A percentile compares a stretch with the other conserved stretches of the same genome.
Evolutionary conservation across 2,113 vertebrate species (phyloP).

Genomic region (Atlantisia rogersi): DNA sequence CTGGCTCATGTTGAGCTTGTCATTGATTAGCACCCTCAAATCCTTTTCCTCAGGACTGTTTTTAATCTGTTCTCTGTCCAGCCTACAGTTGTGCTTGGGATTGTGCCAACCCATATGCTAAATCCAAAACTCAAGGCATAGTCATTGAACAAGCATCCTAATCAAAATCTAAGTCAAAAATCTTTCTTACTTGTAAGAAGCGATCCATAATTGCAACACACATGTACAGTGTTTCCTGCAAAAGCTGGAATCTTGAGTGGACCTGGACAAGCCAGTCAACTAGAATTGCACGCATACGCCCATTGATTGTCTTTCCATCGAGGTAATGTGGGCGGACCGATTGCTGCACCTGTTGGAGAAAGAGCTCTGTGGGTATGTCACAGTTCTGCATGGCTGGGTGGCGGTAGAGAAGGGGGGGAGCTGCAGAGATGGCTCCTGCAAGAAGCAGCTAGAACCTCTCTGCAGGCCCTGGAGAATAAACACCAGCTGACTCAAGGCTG

Average conservation of each 20-base stretch:
- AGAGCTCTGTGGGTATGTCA: neutral
- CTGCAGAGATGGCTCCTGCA: too few relatives aligned
- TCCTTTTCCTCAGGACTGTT: too few relatives aligned
- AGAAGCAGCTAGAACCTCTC: too few relatives aligned
- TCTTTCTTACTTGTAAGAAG: conserved; percentile 84
- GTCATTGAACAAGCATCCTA: neutral
- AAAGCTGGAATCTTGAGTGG: conserved; percentile 89
- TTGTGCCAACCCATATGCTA: neutral
- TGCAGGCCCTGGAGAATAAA: too few relatives aligned
- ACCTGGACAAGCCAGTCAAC: conserved; percentile 97
- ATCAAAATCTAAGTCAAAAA: accelerated
- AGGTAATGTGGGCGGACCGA: conserved; percentile 81
- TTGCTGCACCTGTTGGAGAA: conserved; percentile 80
- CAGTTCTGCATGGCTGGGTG: too few relatives aligned
- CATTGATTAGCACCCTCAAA: too few relatives aligned
- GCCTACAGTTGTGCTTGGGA: too few relatives aligned
- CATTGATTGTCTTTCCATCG: conserved; percentile 82
- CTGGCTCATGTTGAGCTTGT: too few relatives aligned
- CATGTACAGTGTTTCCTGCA: conserved; percentile 95
- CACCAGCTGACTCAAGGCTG: too few relatives aligned
- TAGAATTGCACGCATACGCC: conserved; percentile 90
- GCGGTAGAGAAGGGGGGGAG: too few relatives aligned
- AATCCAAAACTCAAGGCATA: neutral
- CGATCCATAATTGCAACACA: conserved; percentile 89
- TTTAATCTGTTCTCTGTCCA: too few relatives aligned